Evolutionary conservation across 2,797 vertebrate genomes (phyloP).

Genomic region (Enteromius argenteus): DNA sequence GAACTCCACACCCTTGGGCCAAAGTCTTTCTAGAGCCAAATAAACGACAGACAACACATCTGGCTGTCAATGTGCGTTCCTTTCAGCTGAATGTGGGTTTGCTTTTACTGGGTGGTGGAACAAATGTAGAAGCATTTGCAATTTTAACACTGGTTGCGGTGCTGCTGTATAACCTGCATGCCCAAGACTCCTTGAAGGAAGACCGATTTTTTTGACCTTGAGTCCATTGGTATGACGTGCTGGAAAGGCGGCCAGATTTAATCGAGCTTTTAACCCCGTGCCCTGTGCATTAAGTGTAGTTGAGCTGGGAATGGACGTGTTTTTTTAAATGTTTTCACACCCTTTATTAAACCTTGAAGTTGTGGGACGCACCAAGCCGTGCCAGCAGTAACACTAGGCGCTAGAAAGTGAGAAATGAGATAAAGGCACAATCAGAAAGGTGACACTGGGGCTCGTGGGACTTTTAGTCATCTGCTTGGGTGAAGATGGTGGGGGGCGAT

Average conservation of each 20-base stretch:
- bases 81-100: slow-evolving; percentile 25
- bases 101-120: slow-evolving; percentile 41
- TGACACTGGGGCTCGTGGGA: slow-evolving; percentile 55
- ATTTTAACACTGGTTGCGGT: slow-evolving; percentile 14
- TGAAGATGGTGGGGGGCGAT: slow-evolving; percentile 32
- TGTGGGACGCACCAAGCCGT: slow-evolving; percentile 16
- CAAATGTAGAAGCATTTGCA: slow-evolving; percentile 22
- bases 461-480: slow-evolving; percentile 56
- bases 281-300: slow-evolving; percentile 10
- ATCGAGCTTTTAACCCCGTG: slow-evolving; percentile 51
- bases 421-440: slow-evolving; percentile 42
- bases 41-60: slow-evolving; percentile 55
- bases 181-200: not conserved
- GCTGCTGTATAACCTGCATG: not conserved
- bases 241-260: slow-evolving; percentile 28
- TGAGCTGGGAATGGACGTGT: not conserved
- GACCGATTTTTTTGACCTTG: not conserved
- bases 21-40: slow-evolving; percentile 50
- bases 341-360: slow-evolving; percentile 13
- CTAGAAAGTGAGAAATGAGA: slow-evolving; percentile 40
- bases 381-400: slow-evolving; percentile 14
- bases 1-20: slow-evolving; percentile 59
- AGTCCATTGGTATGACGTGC: not conserved
- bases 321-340: slow-evolving; percentile 17
- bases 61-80: slow-evolving; percentile 34